phyloP scores from a whole-genome alignment of 37 sponge, comb jelly and placozoan genomes.

The Ephydatia muelleri region DNA sequence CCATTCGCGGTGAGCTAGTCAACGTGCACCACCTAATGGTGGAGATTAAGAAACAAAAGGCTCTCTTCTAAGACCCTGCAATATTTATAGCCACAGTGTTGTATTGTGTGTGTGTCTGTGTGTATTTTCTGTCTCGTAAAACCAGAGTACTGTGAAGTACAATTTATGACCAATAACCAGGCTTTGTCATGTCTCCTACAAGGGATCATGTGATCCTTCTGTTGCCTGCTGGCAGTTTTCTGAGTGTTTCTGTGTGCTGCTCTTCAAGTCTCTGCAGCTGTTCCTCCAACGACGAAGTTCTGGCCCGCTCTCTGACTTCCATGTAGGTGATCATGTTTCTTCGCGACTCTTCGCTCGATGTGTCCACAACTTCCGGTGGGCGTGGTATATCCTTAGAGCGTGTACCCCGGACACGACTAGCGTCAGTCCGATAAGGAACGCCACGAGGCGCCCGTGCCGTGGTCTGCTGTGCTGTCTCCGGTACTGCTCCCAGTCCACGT shows the following conservation, averaged over 20 bases:
- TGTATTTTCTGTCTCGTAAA: too few species aligned
- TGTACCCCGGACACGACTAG: conserved; percentile 1
- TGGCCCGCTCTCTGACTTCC: conserved; percentile 40
- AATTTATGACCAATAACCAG: too few species aligned
- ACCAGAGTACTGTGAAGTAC: too few species aligned
- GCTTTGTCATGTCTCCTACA: too few species aligned
- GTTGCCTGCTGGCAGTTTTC: too few species aligned
- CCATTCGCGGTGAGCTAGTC: conserved; percentile 80
- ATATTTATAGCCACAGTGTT: not conserved
- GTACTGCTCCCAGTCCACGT: conserved; percentile 16
- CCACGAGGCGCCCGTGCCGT: conserved; percentile 10
- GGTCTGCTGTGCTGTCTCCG: not conserved
- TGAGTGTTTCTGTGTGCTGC: not conserved
- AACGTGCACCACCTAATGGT: conserved; percentile 99
- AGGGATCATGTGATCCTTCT: too few species aligned
- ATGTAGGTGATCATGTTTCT: conserved; percentile 22
- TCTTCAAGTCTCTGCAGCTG: conserved; percentile 31
- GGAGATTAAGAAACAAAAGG: conserved; percentile 92
- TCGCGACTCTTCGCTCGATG: conserved; percentile 7
- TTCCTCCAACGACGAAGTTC: conserved; percentile 28
- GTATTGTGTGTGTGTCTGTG: too few species aligned
- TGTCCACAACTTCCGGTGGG: conserved; percentile 15
- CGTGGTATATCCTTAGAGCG: conserved; percentile 12
- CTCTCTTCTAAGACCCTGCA: conserved; percentile 56
- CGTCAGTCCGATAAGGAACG: conserved; percentile 23